Percentiles rank a stretch among this genome's conserved stretches.
These are phyloP conservation scores for Phymastichus coffea DNA, from an alignment of 1,140 invertebrate genomes.

Conservation along the genomic window DNA sequence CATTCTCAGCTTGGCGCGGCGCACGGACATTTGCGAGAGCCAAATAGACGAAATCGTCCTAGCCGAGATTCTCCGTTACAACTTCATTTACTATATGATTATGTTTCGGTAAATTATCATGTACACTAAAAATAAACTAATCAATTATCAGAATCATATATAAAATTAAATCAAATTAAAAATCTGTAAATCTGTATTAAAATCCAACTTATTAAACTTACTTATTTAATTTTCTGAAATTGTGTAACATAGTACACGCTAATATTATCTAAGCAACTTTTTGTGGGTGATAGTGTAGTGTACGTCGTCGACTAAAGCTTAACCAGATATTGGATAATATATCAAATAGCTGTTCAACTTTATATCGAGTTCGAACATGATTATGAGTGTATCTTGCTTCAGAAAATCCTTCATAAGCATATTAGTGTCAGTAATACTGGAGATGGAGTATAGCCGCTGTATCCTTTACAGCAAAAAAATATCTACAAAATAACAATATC, in stretches of 20 bases:
- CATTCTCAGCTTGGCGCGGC: no score
- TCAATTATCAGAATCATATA: no score
- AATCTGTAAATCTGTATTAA: not conserved
- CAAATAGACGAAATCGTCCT: no score
- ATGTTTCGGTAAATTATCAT: no score
- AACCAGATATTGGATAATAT: not conserved
- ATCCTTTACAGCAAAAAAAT: no score
- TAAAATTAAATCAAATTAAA: no score
- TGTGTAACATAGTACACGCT: not conserved
- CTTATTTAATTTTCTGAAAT: not conserved
- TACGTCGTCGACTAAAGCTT: not conserved
- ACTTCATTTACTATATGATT: no score
- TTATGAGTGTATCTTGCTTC: not conserved
- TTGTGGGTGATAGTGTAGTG: not conserved
- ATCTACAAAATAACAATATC: not conserved
- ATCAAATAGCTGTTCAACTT: not conserved
- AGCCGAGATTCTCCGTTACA: no score
- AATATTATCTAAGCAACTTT: not conserved
- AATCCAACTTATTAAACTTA: not conserved
- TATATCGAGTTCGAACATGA: not conserved
- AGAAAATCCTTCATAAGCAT: not conserved
- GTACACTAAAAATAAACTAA: no score
- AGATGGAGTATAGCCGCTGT: not conserved
- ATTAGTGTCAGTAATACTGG: not conserved
- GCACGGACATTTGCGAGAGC: no score